phyloP scores from a whole-genome alignment of 2,113 vertebrate genomes.

The Myrmecobius fasciatus region DNA sequence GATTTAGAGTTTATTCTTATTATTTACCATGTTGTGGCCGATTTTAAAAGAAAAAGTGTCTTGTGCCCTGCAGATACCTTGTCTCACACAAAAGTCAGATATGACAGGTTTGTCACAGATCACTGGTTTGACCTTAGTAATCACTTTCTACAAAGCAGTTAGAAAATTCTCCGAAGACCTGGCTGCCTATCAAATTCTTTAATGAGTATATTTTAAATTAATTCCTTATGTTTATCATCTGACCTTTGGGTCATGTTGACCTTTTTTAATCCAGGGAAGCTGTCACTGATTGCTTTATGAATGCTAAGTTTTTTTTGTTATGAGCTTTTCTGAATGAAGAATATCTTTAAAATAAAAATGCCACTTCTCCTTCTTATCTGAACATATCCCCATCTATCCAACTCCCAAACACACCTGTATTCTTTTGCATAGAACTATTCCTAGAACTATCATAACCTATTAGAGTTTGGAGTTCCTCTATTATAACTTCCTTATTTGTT shows the following conservation, averaged over 20 bases:
- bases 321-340: conserved; percentile 19
- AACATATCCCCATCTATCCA: not conserved
- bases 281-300: conserved; percentile 53
- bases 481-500: conserved; percentile 17
- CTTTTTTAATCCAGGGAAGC: conserved; percentile 55
- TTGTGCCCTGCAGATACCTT: not conserved
- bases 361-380: not conserved
- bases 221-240: conserved; percentile 28
- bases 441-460: not conserved
- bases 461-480: not conserved
- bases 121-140: conserved; percentile 63
- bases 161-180: conserved; percentile 33
- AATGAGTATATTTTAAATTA: conserved; percentile 49
- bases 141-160: not conserved
- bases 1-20: not conserved
- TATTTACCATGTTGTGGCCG: not conserved
- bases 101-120: conserved; percentile 38
- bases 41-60: not conserved
- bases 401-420: not conserved
- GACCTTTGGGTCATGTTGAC: conserved; percentile 61
- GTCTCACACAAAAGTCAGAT: conserved; percentile 52
- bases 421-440: conserved; percentile 12
- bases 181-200: conserved; percentile 47
- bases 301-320: conserved; percentile 57
- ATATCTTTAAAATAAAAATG: not conserved